These are phyloP conservation scores for Hormiphora californensis DNA, from an alignment of 37 sponge, comb jelly and placozoan genomes.

Conservation along the genomic window DNA sequence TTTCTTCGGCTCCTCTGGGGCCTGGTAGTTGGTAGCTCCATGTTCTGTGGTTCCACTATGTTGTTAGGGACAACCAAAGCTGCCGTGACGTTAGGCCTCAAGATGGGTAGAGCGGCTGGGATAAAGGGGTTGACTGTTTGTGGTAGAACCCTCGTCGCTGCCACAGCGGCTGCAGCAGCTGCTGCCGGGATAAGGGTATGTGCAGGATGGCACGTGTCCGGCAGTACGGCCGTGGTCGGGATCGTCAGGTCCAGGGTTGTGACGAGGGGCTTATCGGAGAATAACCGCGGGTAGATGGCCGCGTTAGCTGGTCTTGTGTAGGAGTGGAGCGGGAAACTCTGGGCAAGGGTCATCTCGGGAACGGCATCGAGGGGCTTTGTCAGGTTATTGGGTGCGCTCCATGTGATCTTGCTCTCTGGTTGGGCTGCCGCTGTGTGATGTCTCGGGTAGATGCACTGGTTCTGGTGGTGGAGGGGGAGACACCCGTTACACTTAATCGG, in stretches of 20 bases:
- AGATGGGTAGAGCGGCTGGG: too few species aligned
- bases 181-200: not conserved
- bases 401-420: constrained; percentile 24
- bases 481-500: not conserved
- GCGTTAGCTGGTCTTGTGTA: not conserved
- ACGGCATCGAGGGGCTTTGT: not conserved
- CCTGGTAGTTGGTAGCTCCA: too few species aligned
- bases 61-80: too few species aligned
- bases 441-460: not conserved
- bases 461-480: constrained; percentile 8
- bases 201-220: not conserved
- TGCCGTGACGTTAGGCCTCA: too few species aligned
- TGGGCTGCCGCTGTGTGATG: not conserved
- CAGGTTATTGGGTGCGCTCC: constrained; percentile 12
- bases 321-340: not conserved
- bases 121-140: too few species aligned
- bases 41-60: too few species aligned
- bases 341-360: not conserved
- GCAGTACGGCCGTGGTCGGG: not conserved
- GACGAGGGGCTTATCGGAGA: not conserved
- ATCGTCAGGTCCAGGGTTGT: not conserved
- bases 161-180: not conserved
- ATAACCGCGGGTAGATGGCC: not conserved
- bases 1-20: too few species aligned
- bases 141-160: too few species aligned